Base-by-base conservation (phyloP, 2,113 vertebrate genomes). In the Cnemophilus loriae region DNA sequence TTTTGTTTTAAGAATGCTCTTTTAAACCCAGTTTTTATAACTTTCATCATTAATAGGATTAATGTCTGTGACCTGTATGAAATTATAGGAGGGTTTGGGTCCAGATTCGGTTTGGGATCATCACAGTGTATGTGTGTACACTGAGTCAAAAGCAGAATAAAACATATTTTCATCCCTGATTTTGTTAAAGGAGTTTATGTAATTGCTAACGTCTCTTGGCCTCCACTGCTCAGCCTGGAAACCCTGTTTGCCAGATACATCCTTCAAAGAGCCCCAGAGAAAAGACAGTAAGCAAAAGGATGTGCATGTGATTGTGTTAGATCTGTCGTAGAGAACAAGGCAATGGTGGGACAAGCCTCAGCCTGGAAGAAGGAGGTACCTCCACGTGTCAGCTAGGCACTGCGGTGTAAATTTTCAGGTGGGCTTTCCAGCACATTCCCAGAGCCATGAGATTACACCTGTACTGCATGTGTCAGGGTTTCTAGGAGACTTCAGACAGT, bases 41-140 rank as follows among this genome's bases (percentile, higher is more conserved):
- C 32, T 83, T 81, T 20, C 10, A 16, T 76, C 21, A 23, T 23
- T 57, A 35, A 33, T 7, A 22, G 39, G 27, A 5, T 73, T 39
- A 20, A 33, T 61, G 13, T 4, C 13, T 44, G 19, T 47, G 30
- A 56, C 15, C 9, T 74, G 9, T 26, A 16, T 71, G 52, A 70
- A 91, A 50, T 50, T 5, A 13, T 68, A 8, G 0, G 9, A 39
- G 17, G 4, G 20, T 78, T 57, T 96, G 19, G 32, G 16, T 41
- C 8, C 8, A 11, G 35, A 6, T 64, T 71, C 20, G 37, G 4
- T 49, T 35, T 55, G 42, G 39, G 16, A 19, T 81, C 35, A 13
- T 26, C 19, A 33, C 1, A 11, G 4, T 2, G 2, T 64, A 3
- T 0, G 0, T 53, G 17, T 21, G 33, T 53, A 24, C 1, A 10